Evolutionary conservation across 1,140 invertebrate species (phyloP), one percentile per base, ranked within the genome.

Genomic region (Melipona quadrifasciata): DNA sequence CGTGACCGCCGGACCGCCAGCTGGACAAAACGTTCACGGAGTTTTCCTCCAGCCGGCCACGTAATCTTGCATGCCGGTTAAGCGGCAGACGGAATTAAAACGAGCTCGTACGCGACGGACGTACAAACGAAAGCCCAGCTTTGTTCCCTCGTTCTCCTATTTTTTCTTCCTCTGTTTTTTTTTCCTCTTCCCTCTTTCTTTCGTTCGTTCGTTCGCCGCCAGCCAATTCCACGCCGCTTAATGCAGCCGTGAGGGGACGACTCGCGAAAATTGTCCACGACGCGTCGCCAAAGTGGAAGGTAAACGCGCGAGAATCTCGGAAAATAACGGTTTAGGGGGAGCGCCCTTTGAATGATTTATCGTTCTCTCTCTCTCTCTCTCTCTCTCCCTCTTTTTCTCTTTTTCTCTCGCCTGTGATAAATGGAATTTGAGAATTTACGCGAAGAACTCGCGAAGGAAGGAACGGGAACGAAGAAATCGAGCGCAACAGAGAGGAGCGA

Each of bases 51-150:
- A 47, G 47, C 17, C 12, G 34, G 39, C 31, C 34, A 55, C 80
- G 51, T 77, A 77, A 77, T 57, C 72, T 82, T 67, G 47, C 51
- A 27, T 65, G 16, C 16, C 16, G 24, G 47, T 82, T 76, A 76
- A 76, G 31, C 64, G 34, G 27, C 51, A 24, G 5, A 27, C 53
- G 73, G 73, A 82, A 77, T 82, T 67, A 82, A 82, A 82, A 82
- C 64, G 80, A 65, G 58, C 12, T 24, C 24, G 61, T 68, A 77
- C 73, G 53, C 47, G 64, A 17, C 10, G 61, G 14, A 57, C 31
- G 58, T 82, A 77, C 64, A 82, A 82, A 82, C 72, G 71, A 74
- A 81, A 81, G 57, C 51, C 19, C n/a, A 24, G 61, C 64, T 82
- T 82, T 68, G 31, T 47, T 17, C 61, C n/a, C 39, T 39, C 39